phyloP scores from a whole-genome alignment of 2,113 vertebrate genomes.

The Cyanoderma ruficeps region DNA sequence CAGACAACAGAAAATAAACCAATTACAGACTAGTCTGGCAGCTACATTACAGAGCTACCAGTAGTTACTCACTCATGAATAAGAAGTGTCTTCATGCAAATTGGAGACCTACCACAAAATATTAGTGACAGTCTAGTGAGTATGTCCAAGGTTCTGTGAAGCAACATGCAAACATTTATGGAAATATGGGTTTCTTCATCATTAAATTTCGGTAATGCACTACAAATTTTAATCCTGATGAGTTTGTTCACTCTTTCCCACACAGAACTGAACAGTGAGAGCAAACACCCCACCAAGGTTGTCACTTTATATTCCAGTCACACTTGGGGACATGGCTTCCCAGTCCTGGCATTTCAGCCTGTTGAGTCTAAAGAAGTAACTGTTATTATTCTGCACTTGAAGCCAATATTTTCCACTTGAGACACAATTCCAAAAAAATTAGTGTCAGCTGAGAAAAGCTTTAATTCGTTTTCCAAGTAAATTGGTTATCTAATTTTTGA shows the following conservation, averaged over 20 bases:
- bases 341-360: conserved; percentile 62
- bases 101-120: conserved; percentile 24
- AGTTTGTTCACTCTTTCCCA: conserved; percentile 13
- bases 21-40: not conserved
- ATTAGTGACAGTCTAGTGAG: conserved; percentile 51
- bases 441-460: conserved; percentile 47
- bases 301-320: conserved; percentile 68
- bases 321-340: conserved; percentile 21
- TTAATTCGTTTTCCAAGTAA: conserved; percentile 67
- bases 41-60: not conserved
- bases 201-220: conserved; percentile 10
- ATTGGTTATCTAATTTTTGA: conserved; percentile 65
- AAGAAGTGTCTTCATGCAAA: not conserved
- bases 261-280: not conserved
- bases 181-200: not conserved
- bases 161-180: not conserved
- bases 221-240: conserved; percentile 9
- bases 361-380: conserved; percentile 58
- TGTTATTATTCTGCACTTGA: conserved; percentile 46
- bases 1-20: not conserved
- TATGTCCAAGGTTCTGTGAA: not conserved
- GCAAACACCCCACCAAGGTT: not conserved
- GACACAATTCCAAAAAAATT: conserved; percentile 70
- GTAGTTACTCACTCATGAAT: not conserved
- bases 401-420: conserved; percentile 65